These are phyloP conservation scores for Rynchops niger DNA, from an alignment of 2,113 vertebrate species.

Conservation along the genomic window DNA sequence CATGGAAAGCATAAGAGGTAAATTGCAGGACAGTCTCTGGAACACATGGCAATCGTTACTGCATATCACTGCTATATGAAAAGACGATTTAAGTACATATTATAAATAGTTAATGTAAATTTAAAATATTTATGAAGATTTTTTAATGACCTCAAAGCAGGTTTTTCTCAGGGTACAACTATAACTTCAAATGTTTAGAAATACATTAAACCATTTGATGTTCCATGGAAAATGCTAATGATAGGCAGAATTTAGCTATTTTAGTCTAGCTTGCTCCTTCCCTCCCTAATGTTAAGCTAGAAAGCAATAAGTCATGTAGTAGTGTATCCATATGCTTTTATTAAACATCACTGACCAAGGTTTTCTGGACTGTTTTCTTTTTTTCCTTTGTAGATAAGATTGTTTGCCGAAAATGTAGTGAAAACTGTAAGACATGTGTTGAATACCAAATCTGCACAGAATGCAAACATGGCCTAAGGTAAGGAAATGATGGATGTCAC, in stretches of 20 bases:
- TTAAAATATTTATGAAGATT: background rate
- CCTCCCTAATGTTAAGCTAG: background rate
- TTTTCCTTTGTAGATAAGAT: conserved; percentile 81
- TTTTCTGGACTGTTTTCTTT: background rate
- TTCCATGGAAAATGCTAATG: background rate
- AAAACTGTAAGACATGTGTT: conserved; percentile 91
- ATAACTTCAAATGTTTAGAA: background rate
- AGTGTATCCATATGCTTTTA: background rate
- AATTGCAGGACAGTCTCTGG: background rate
- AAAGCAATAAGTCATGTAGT: background rate
- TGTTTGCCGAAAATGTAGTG: conserved; percentile 89
- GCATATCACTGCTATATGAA: background rate
- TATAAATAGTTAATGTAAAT: background rate
- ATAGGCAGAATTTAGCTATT: background rate
- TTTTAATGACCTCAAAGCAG: background rate
- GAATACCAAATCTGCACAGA: conserved; percentile 88
- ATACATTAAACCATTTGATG: background rate
- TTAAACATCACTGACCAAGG: background rate
- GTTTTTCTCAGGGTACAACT: background rate
- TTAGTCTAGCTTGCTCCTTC: background rate
- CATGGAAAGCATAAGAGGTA: background rate
- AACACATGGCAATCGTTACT: background rate
- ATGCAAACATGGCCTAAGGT: conserved; percentile 93
- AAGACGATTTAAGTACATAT: background rate
- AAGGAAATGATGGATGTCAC: conserved; percentile 47